Evolutionary conservation across 2,888 invertebrate species (phyloP).

Genomic region (Callyntrura sp.): DNA sequence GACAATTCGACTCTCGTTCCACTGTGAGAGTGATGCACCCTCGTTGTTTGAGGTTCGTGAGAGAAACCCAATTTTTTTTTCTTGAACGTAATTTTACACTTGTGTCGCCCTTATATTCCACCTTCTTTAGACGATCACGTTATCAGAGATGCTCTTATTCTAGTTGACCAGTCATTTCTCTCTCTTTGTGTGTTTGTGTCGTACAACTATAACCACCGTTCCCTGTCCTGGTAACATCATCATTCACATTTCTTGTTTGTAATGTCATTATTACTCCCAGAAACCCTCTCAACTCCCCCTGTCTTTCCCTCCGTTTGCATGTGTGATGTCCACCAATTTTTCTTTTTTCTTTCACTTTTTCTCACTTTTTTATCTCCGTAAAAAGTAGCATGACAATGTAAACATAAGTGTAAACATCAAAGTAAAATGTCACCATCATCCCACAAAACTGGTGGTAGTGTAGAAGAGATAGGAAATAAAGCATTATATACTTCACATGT

Average conservation of each 20-base stretch:
- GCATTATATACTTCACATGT: no score
- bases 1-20: no score
- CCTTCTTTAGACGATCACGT: neutral
- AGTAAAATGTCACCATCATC: constrained; percentile 5
- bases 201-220: neutral
- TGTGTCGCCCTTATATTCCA: constrained; percentile 57
- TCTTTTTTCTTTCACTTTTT: neutral
- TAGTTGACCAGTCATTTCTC: constrained; percentile 27
- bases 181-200: neutral
- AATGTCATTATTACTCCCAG: neutral
- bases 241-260: neutral
- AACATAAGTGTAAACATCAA: neutral
- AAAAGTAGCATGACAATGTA: constrained; percentile 19
- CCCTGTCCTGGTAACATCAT: constrained; percentile 6
- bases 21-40: constrained; percentile 79
- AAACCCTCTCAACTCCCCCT: neutral
- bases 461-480: neutral
- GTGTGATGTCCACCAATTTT: neutral
- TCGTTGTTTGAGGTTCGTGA: constrained; percentile 83
- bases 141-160: neutral
- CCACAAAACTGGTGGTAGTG: neutral
- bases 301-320: neutral
- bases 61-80: constrained; percentile 51
- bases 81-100: constrained; percentile 82
- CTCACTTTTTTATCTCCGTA: neutral